Conservation (phyloP, 2,888 invertebrate genomes). For the Stenodema calcarata region DNA sequence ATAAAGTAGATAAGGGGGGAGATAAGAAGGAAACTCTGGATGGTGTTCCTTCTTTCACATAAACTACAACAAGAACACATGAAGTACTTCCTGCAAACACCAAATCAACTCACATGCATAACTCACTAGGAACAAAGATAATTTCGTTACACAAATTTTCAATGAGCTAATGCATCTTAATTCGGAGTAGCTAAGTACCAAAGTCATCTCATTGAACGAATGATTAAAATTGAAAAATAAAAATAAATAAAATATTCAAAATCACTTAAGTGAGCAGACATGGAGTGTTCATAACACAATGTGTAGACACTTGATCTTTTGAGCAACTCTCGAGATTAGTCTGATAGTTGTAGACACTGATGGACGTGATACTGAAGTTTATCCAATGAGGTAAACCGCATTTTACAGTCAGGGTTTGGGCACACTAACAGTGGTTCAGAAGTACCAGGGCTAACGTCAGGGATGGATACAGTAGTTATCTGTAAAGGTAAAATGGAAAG, state of each 20-base stretch:
- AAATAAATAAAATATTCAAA: background rate
- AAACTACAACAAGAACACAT: background rate
- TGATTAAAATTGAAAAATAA: background rate
- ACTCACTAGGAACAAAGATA: too few species aligned
- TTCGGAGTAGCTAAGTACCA: too few species aligned
- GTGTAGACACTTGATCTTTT: background rate
- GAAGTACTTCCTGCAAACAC: background rate
- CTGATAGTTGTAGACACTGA: constrained; percentile 2
- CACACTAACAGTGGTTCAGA: background rate
- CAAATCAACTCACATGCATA: background rate
- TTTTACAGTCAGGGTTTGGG: constrained; percentile 17
- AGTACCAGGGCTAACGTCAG: background rate
- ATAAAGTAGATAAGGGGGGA: background rate
- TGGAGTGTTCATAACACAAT: background rate
- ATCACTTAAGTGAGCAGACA: background rate
- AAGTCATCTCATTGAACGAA: background rate
- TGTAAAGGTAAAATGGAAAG: background rate
- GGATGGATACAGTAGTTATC: background rate
- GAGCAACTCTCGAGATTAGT: background rate
- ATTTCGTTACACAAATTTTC: too few species aligned
- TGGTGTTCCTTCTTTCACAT: background rate
- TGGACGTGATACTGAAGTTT: background rate
- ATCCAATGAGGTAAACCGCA: background rate
- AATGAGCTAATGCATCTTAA: too few species aligned
- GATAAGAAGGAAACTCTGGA: background rate